Conservation (phyloP, 2,888 invertebrate genomes). For the Helicoverpa assulta region DNA sequence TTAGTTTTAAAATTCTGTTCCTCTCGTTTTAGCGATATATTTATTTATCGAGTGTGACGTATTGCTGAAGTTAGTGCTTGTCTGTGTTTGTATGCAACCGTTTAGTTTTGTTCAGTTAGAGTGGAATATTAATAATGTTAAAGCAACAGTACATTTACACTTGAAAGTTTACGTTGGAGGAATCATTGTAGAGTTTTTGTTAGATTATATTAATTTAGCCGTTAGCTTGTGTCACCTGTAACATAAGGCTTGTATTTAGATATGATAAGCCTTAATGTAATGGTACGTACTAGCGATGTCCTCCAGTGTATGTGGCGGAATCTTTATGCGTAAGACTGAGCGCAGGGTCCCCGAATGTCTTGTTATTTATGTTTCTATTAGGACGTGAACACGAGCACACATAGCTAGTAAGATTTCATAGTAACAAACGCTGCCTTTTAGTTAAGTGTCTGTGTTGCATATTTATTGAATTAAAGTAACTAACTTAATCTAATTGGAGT, state of each 20-base stretch:
- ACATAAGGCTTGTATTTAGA: constrained; percentile 46
- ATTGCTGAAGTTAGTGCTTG: constrained; percentile 40
- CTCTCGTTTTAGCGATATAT: constrained; percentile 60
- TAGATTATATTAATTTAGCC: constrained; percentile 58
- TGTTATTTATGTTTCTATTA: constrained; percentile 65
- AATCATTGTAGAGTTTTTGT: constrained; percentile 49
- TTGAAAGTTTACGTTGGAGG: constrained; percentile 47
- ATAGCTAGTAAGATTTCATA: constrained; percentile 73
- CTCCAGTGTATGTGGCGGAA: constrained; percentile 50
- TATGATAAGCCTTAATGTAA: constrained; percentile 40
- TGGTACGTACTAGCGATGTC: constrained; percentile 52
- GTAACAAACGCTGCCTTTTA: constrained; percentile 74
- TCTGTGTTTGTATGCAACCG: constrained; percentile 46
- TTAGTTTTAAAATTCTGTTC: constrained; percentile 57
- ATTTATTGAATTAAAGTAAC: constrained; percentile 70
- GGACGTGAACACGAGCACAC: constrained; percentile 65
- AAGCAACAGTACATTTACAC: constrained; percentile 42
- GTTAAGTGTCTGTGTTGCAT: constrained; percentile 73
- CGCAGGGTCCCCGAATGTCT: constrained; percentile 71
- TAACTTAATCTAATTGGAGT: constrained; percentile 61
- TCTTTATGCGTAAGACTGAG: constrained; percentile 72
- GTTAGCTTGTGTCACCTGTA: constrained; percentile 48
- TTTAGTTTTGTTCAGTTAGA: constrained; percentile 41
- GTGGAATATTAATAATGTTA: constrained; percentile 36
- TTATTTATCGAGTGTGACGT: constrained; percentile 56